These are phyloP conservation scores for Pyrocoelia pectoralis DNA, from an alignment of 2,888 invertebrate genomes.

Conservation along the genomic window DNA sequence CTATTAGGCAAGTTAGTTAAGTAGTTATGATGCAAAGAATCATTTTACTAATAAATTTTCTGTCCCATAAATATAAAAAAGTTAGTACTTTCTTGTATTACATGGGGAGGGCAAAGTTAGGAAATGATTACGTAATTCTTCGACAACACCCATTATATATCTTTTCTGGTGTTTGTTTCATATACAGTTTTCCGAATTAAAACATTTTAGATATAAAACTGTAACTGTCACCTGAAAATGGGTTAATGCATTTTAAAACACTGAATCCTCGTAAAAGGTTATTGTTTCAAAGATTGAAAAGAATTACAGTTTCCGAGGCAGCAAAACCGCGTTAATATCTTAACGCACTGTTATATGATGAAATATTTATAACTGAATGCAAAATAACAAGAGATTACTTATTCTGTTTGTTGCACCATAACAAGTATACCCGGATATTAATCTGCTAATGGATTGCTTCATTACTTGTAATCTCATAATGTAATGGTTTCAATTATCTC, in stretches of 20 bases:
- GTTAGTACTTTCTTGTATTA: too few species aligned
- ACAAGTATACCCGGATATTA: constrained; percentile 27
- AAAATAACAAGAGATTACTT: constrained; percentile 14
- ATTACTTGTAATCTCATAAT: constrained; percentile 29
- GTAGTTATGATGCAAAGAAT: neutral
- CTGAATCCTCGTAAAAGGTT: constrained; percentile 3
- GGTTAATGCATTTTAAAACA: constrained; percentile 30
- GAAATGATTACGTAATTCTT: neutral
- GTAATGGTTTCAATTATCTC: constrained; percentile 20
- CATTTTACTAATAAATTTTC: neutral
- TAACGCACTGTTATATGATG: constrained; percentile 9
- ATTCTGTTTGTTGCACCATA: constrained; percentile 22
- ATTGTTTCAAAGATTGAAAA: constrained; percentile 26
- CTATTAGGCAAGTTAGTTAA: neutral
- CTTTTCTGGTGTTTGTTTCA: neutral
- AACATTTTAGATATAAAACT: neutral
- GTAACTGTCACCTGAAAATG: constrained; percentile 12
- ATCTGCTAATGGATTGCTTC: constrained; percentile 33
- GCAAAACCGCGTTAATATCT: constrained; percentile 1
- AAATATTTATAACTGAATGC: neutral
- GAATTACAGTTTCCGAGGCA: constrained; percentile 11
- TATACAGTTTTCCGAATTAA: neutral
- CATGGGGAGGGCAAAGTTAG: neutral
- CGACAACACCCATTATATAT: neutral
- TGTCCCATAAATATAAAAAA: too few species aligned